Conservation (phyloP, 2,113 vertebrate species). For the Arothron firmamentum region DNA sequence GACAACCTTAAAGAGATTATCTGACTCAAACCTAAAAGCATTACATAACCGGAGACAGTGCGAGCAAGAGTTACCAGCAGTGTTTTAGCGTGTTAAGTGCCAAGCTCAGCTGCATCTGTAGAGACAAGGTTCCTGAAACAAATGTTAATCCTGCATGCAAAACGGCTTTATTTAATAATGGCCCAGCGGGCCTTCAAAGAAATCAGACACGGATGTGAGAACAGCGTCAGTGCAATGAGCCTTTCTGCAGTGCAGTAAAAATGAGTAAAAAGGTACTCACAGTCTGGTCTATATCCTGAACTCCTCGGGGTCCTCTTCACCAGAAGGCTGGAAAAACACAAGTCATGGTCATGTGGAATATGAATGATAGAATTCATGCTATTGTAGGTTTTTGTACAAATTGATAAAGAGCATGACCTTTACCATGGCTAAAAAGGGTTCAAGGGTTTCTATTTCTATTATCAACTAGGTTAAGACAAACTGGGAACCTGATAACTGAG, state of each 20-base stretch:
- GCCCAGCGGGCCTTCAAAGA: conserved; percentile 1
- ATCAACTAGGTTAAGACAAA: too few relatives aligned
- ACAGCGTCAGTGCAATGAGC: conserved; percentile 2
- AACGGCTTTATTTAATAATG: conserved; percentile 18
- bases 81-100: conserved; percentile 28
- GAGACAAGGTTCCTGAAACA: conserved; percentile 30
- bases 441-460: too few relatives aligned
- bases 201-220: neutral
- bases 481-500: too few relatives aligned
- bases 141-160: conserved; percentile 38
- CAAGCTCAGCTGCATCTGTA: conserved; percentile 24
- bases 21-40: conserved; percentile 66
- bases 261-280: conserved; percentile 63
- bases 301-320: conserved; percentile 80
- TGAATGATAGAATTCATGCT: too few relatives aligned
- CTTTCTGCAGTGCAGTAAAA: neutral
- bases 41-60: conserved; percentile 61
- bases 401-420: too few relatives aligned
- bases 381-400: too few relatives aligned
- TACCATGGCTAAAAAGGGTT: too few relatives aligned
- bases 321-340: conserved; percentile 68
- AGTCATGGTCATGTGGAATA: too few relatives aligned
- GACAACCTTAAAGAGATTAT: conserved; percentile 69
- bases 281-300: conserved; percentile 79
- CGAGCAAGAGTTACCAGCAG: conserved; percentile 26